A percentile compares a stretch with the other conserved stretches of the same genome.
These are phyloP conservation scores for Lutjanus argentimaculatus DNA, from an alignment of 2,797 vertebrate genomes.

Conservation along the genomic window DNA sequence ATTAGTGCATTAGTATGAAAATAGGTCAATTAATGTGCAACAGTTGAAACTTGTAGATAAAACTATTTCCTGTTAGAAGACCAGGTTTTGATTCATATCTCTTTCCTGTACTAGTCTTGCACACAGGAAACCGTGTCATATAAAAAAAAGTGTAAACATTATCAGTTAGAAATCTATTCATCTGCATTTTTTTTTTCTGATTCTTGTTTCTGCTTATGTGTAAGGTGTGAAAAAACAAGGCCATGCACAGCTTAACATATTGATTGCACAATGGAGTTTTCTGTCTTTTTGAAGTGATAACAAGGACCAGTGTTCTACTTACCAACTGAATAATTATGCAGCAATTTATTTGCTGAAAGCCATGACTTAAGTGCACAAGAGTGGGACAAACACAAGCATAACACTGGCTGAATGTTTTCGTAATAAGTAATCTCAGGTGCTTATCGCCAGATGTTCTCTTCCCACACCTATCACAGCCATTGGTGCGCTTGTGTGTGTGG, in stretches of 20 bases:
- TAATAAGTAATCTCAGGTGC: slow-evolving; percentile 43
- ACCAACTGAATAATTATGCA: slow-evolving; percentile 24
- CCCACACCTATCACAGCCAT: slow-evolving; percentile 67
- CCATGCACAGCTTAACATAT: not conserved
- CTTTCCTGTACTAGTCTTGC: not conserved
- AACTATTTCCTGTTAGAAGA: not conserved
- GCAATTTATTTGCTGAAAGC: slow-evolving; percentile 16
- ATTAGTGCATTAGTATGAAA: not conserved
- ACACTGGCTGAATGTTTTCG: not conserved
- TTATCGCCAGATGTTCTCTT: slow-evolving; percentile 76
- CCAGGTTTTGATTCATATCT: slow-evolving; percentile 6
- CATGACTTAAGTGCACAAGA: slow-evolving; percentile 1
- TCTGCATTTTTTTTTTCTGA: not conserved
- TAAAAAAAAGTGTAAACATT: not conserved
- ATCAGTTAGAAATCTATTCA: not conserved
- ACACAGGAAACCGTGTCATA: not conserved
- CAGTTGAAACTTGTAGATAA: not conserved
- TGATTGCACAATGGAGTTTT: not conserved
- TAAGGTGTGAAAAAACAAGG: not conserved
- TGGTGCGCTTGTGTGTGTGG: slow-evolving; percentile 7
- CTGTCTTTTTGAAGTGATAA: not conserved
- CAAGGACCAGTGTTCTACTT: not conserved
- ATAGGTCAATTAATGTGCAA: not conserved
- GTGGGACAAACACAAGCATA: slow-evolving; percentile 21
- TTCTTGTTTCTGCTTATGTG: not conserved